Evolutionary conservation across 1,140 invertebrate species (phyloP).

Genomic region (Delia radicum): DNA sequence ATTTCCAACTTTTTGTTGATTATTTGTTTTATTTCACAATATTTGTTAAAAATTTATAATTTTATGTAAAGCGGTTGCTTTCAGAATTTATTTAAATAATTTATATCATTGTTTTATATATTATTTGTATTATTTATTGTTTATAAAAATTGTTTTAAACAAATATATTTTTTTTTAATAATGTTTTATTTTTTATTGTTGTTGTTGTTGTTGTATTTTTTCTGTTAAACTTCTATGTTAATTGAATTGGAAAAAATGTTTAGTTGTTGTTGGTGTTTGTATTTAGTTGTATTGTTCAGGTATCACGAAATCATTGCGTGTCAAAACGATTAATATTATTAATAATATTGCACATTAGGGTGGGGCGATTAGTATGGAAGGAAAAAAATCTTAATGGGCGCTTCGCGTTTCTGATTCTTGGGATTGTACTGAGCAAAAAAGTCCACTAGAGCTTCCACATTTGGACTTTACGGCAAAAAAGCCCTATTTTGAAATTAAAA

Average conservation of each 20-base stretch:
- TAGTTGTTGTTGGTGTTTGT: background rate
- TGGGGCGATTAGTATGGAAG: too few species aligned
- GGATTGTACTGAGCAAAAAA: too few species aligned
- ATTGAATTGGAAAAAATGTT: background rate
- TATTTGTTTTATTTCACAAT: background rate
- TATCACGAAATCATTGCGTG: slow-evolving; percentile 20
- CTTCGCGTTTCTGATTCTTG: too few species aligned
- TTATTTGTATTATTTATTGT: background rate
- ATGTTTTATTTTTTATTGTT: background rate
- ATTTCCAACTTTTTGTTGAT: too few species aligned
- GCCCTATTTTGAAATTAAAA: too few species aligned
- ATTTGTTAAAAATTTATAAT: background rate
- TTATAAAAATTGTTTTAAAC: background rate
- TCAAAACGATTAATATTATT: slow-evolving; percentile 14
- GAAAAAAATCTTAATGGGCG: too few species aligned
- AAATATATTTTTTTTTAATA: background rate
- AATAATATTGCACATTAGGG: too few species aligned
- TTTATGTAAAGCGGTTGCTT: too few species aligned
- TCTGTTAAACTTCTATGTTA: background rate
- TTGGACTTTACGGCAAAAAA: too few species aligned
- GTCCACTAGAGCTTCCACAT: too few species aligned
- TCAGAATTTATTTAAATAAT: background rate
- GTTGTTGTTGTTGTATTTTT: background rate
- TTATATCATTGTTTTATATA: background rate
- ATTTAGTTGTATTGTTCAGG: background rate